Base-by-base conservation (phyloP, 2,888 invertebrate genomes). In the Agapetus fuscipes region DNA sequence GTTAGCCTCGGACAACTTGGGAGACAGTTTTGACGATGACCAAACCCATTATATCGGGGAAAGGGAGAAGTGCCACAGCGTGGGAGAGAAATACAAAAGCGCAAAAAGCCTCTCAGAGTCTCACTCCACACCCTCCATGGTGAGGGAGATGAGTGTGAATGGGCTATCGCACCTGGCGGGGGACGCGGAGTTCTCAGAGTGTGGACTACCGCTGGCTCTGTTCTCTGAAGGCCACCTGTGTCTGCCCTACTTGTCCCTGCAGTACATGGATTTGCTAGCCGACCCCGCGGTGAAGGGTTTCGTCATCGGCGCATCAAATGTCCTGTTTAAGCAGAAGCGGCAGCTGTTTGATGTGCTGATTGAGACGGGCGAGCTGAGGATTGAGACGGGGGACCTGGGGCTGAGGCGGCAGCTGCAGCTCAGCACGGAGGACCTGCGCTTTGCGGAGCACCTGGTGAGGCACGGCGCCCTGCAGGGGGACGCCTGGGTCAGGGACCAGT, bases 261-360 rank as follows among this genome's bases (percentile, higher is more conserved):
- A 95, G 50, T 95, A 93, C 59, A 77, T 96, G 66, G 97, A 97
- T 65, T 67, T 94, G 39, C 64, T 98, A 37, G 80, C 81, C 34
- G 91, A 95, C 60, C 75, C 84, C 3, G 86, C 87, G 51, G 89
- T 95, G 5, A 69, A 83, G 45, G 86, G 85, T 17, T 87, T 86
- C 62, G 72, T 94, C 30, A 86, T 95, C 41, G 97, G 98, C 26
- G 96, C 96, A n/a, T 96, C 96, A 11, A 98, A 98, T 68, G 85
- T 94, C n/a, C 69, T 98, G 25, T 98, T 97, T 59, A 90, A 91
- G 58, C 96, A 96, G 60, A 94, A 94, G 56, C 78, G 85, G 45
- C 87, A 94, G 54, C 64, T 95, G 34, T 85, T 90, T 46, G 97
- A 98, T 63, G 89, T 93, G 12, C 64, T 96, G 37, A 80, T 98